Percentiles rank a stretch among this genome's conserved stretches.
Evolutionary conservation across 2,888 invertebrate species (phyloP).

Genomic region (Myathropa florea): DNA sequence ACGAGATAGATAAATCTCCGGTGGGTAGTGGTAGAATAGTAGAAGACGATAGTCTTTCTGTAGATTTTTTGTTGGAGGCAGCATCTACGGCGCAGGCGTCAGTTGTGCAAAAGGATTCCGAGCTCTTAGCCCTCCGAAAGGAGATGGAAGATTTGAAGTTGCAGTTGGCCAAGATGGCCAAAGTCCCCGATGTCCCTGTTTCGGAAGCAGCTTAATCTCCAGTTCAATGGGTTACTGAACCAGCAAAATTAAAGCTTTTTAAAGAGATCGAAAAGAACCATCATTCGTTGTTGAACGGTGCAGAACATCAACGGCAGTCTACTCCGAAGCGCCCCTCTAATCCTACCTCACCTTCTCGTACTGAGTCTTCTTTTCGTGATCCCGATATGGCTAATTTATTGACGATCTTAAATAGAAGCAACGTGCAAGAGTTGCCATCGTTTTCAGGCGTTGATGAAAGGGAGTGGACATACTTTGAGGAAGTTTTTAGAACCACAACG

Average conservation of each 20-base stretch:
- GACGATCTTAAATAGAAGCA: neutral
- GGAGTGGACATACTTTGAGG: too few species aligned
- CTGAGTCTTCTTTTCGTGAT: too few species aligned
- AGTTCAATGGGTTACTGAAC: neutral
- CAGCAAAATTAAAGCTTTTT: neutral
- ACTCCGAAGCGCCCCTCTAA: neutral
- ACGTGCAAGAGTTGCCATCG: constrained; percentile 4
- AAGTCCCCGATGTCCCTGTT: neutral
- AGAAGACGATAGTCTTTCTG: too few species aligned
- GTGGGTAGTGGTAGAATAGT: too few species aligned
- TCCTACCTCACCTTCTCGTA: too few species aligned
- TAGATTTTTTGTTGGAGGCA: neutral
- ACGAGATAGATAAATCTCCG: too few species aligned
- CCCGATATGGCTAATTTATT: neutral
- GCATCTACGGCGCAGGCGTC: neutral
- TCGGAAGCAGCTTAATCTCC: neutral
- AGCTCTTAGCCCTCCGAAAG: neutral
- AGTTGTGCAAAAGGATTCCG: neutral
- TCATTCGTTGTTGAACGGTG: neutral
- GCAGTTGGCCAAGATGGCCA: neutral
- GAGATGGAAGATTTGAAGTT: neutral
- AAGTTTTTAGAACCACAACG: too few species aligned
- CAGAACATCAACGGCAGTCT: neutral
- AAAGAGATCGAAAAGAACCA: neutral
- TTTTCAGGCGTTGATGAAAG: constrained; percentile 11